Conservation (phyloP, 2,113 vertebrate genomes). For the Trematomus loennbergii region DNA sequence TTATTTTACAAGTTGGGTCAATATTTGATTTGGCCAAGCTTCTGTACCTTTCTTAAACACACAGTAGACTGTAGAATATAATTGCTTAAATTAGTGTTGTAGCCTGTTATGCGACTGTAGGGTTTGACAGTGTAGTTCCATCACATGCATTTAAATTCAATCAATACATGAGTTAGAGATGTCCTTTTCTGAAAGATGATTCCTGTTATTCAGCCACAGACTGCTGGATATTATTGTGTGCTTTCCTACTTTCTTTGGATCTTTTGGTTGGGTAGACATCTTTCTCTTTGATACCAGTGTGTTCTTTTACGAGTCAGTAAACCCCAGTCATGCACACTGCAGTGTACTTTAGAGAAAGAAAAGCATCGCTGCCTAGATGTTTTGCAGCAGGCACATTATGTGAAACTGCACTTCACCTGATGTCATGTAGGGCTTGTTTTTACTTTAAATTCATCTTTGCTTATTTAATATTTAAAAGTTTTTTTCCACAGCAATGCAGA, state of each 20-base stretch:
- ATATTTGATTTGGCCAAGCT: slow-evolving; percentile 52
- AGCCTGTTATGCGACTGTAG: not conserved
- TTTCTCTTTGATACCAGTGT: slow-evolving; percentile 19
- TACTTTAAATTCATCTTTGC: not conserved
- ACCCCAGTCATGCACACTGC: slow-evolving; percentile 36
- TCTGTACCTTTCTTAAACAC: not conserved
- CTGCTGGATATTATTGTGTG: not conserved
- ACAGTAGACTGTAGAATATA: not conserved
- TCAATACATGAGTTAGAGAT: not conserved
- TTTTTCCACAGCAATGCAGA: slow-evolving; percentile 54
- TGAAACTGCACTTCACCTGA: not conserved
- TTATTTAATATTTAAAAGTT: not conserved
- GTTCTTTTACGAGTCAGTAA: slow-evolving; percentile 7
- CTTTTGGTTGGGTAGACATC: not conserved
- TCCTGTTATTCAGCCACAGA: slow-evolving; percentile 1
- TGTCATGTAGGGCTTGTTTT: not conserved
- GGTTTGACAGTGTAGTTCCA: not conserved
- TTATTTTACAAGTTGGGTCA: slow-evolving; percentile 26
- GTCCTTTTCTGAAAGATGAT: not conserved
- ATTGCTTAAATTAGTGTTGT: slow-evolving; percentile 5
- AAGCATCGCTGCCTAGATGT: not conserved
- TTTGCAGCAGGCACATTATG: not conserved
- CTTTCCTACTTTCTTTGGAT: not conserved
- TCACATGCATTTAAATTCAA: not conserved
- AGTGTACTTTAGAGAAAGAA: not conserved